Conservation (phyloP, 1,140 invertebrate genomes). For the Drosophila kanapiae region DNA sequence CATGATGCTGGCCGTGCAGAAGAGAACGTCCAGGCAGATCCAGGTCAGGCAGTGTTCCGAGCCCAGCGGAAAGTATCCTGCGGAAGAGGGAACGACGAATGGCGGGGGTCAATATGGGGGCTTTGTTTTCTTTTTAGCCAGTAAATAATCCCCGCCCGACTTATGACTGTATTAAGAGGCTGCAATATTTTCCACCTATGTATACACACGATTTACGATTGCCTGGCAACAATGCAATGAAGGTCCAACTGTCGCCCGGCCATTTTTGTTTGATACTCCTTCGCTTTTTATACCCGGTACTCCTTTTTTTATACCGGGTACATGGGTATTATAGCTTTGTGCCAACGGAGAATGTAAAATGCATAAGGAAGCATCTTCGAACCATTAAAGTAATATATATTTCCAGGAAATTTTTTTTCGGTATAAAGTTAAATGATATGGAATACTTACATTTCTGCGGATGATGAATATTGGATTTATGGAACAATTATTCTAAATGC, state of each 20-base stretch:
- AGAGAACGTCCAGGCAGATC: conserved; percentile 96
- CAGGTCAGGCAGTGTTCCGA: conserved; percentile 93
- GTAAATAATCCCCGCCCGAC: conserved; percentile 41
- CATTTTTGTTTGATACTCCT: conserved; percentile 65
- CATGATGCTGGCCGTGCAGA: conserved; percentile 98
- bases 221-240: conserved; percentile 46
- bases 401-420: too few relatives aligned
- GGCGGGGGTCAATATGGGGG: conserved; percentile 1
- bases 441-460: too few relatives aligned
- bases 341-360: too few relatives aligned
- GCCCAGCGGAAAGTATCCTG: conserved; percentile 93
- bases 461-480: too few relatives aligned
- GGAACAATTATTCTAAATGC: too few relatives aligned
- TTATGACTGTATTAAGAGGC: conserved; percentile 48
- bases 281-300: neutral
- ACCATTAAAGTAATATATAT: too few relatives aligned
- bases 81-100: conserved; percentile 49
- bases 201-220: conserved; percentile 27
- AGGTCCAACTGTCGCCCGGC: conserved; percentile 55
- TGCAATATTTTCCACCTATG: conserved; percentile 60
- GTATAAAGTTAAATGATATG: too few relatives aligned
- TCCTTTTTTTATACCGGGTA: too few relatives aligned
- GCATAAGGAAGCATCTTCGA: too few relatives aligned
- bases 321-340: too few relatives aligned
- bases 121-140: conserved; percentile 10